A percentile compares a stretch with the other conserved stretches of the same genome.
Conservation (phyloP, 2,888 invertebrate species). For the Hypsopygia costalis region DNA sequence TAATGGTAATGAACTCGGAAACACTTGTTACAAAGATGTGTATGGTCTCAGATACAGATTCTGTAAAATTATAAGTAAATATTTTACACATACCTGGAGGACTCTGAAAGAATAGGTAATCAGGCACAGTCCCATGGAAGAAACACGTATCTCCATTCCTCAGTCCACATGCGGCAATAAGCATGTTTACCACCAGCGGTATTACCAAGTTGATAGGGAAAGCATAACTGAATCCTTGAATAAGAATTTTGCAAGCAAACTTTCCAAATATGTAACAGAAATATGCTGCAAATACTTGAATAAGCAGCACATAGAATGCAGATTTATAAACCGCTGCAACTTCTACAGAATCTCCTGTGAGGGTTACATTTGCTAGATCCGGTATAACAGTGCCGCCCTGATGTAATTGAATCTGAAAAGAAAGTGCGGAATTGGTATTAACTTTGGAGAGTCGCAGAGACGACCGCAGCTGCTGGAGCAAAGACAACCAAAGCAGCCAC, state of each 20-base stretch:
- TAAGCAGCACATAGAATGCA: conserved; percentile 87
- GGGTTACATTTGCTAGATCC: conserved; percentile 87
- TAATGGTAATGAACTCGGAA: too few relatives aligned
- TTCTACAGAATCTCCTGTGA: conserved; percentile 87
- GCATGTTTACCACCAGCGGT: conserved; percentile 91
- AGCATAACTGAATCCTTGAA: conserved; percentile 98
- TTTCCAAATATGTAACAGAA: conserved; percentile 96
- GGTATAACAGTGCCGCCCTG: conserved; percentile 83
- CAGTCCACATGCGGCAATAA: conserved; percentile 94
- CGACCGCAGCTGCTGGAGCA: too few relatives aligned
- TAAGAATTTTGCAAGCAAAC: conserved; percentile 97
- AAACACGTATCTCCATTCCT: conserved; percentile 93
- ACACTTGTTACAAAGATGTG: too few relatives aligned
- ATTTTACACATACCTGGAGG: conserved; percentile 78
- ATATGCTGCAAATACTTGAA: conserved; percentile 92
- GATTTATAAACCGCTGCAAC: conserved; percentile 86
- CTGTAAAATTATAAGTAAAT: too few relatives aligned
- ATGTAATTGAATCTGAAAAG: conserved; percentile 80
- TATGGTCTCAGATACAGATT: too few relatives aligned
- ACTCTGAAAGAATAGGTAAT: conserved; percentile 95
- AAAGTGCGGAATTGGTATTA: too few relatives aligned
- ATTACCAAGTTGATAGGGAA: conserved; percentile 97
- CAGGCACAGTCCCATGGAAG: conserved; percentile 91
- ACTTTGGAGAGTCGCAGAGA: too few relatives aligned
- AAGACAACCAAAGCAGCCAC: too few relatives aligned